These are phyloP conservation scores for Macroglossus sobrinus DNA, from an alignment of 2,113 vertebrate genomes.

Conservation along the genomic window DNA sequence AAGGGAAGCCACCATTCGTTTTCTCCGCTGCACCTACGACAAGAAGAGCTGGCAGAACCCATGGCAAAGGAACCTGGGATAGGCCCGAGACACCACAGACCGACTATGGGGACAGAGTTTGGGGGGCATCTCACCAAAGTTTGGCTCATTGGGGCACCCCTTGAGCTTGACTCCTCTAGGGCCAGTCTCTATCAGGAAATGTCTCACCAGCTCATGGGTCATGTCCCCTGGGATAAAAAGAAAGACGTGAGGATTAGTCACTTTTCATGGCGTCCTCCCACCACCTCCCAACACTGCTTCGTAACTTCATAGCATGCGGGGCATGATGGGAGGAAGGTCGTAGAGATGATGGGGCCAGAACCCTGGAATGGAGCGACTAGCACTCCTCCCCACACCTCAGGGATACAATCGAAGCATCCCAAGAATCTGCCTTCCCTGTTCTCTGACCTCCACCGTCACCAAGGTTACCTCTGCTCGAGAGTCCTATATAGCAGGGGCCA, in stretches of 20 bases:
- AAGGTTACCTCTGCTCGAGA: background rate
- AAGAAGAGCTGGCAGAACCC: background rate
- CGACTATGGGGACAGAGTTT: rapidly evolving
- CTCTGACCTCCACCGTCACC: background rate
- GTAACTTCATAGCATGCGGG: background rate
- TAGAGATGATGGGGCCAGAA: rapidly evolving
- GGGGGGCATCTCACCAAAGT: constrained; percentile 91
- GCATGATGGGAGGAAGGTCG: rapidly evolving
- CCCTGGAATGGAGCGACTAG: background rate
- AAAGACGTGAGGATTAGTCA: background rate
- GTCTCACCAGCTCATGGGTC: constrained; percentile 94
- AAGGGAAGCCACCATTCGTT: background rate
- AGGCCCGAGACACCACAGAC: background rate
- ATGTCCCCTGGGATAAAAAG: constrained; percentile 85
- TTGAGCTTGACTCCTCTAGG: constrained; percentile 98
- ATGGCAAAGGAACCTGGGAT: rapidly evolving
- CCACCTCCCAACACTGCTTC: background rate
- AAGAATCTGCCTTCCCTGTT: background rate
- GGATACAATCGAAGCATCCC: background rate
- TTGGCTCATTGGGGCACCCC: constrained; percentile 97
- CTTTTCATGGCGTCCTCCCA: rapidly evolving
- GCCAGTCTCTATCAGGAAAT: constrained; percentile 98
- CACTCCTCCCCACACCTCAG: background rate
- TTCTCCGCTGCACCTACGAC: background rate
- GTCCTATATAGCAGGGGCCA: background rate